Conservation (phyloP, 2,888 invertebrate genomes). For the Mycalesis mineus region DNA sequence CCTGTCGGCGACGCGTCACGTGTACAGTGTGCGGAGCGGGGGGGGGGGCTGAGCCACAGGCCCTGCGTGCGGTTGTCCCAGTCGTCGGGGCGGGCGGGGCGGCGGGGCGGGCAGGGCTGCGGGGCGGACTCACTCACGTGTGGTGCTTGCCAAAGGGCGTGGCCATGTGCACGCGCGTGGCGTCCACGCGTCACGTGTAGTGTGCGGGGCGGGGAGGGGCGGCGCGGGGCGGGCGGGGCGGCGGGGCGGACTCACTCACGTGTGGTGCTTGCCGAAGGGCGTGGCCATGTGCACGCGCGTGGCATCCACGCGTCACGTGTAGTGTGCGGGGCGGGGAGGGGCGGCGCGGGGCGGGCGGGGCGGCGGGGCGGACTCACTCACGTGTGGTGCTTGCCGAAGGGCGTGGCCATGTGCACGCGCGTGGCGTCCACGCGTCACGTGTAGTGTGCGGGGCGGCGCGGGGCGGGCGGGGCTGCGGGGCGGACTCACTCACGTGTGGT, state of each 20-base stretch:
- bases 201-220: conserved; percentile 55
- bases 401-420: conserved; percentile 92
- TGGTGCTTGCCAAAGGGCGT: conserved; percentile 90
- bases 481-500: no score
- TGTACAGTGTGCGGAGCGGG: no score
- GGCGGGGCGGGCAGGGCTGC: no score
- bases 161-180: conserved; percentile 91
- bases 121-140: conserved; percentile 93
- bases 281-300: conserved; percentile 93
- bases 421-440: conserved; percentile 90
- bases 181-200: no score
- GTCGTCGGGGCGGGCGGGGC: conserved; percentile 91
- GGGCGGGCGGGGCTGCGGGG: no score
- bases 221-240: conserved; percentile 89
- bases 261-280: conserved; percentile 92
- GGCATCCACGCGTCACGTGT: conserved; percentile 80
- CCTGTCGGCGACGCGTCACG: conserved; percentile 65
- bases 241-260: conserved; percentile 94
- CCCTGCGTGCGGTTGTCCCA: conserved; percentile 98
- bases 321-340: conserved; percentile 61
- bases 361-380: conserved; percentile 95
- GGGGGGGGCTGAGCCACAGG: conserved; percentile 87
- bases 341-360: conserved; percentile 77
- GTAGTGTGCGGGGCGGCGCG: conserved; percentile 95
- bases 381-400: conserved; percentile 93